Percentiles rank a stretch among this genome's conserved stretches.
Evolutionary conservation across 2,113 vertebrate species (phyloP).

Genomic region (Lamprologus sp.): DNA sequence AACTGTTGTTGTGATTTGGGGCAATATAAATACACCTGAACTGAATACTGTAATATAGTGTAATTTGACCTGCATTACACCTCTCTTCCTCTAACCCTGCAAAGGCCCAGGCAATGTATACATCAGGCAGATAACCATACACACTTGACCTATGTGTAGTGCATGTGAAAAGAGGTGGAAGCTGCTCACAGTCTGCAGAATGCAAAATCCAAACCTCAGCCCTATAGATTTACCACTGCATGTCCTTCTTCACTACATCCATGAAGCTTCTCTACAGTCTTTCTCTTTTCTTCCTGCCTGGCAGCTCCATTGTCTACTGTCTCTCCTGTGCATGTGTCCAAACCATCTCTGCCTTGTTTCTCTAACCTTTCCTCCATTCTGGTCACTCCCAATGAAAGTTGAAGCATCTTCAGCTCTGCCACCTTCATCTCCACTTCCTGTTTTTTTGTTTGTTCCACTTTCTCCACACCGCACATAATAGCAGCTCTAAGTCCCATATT

Average conservation of each 20-base stretch:
- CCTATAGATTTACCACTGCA: not conserved
- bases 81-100: not conserved
- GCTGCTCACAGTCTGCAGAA: not conserved
- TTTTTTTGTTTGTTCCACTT: not conserved
- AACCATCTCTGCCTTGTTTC: not conserved
- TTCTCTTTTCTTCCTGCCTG: not conserved
- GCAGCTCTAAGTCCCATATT: not conserved
- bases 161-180: not conserved
- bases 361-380: not conserved
- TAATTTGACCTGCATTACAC: not conserved
- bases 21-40: not conserved
- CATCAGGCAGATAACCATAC: not conserved
- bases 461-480: not conserved
- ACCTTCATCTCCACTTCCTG: not conserved
- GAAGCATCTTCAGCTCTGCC: not conserved
- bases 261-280: not conserved
- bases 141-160: not conserved
- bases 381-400: not conserved
- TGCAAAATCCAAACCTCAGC: not conserved
- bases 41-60: not conserved
- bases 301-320: not conserved
- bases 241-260: not conserved
- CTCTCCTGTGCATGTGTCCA: not conserved
- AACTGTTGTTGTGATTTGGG: not conserved
- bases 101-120: not conserved